A percentile compares a stretch with the other conserved stretches of the same genome.
Evolutionary conservation across 2,888 invertebrate genomes (phyloP).

Genomic region (Onthophagus sagittarius): DNA sequence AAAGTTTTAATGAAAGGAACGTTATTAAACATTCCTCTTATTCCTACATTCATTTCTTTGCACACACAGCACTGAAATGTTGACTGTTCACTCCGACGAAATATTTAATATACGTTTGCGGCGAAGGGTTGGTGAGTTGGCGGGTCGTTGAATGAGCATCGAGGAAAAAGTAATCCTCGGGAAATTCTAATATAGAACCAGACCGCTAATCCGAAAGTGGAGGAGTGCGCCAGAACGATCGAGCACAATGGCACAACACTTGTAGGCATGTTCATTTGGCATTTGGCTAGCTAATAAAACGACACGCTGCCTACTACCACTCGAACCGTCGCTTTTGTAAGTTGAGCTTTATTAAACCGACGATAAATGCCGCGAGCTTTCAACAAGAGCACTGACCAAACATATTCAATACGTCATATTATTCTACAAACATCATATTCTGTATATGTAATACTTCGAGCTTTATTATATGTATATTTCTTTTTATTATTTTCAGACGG

Average conservation of each 20-base stretch:
- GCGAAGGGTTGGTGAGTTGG: not conserved
- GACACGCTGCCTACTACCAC: not conserved
- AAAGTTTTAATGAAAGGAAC: no score
- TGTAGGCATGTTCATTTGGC: constrained; percentile 19
- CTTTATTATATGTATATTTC: not conserved
- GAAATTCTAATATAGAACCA: constrained; percentile 18
- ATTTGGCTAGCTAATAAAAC: not conserved
- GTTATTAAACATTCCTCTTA: not conserved
- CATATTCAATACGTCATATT: not conserved
- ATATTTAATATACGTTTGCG: not conserved
- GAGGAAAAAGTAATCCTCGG: constrained; percentile 9
- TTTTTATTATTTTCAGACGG: constrained; percentile 42
- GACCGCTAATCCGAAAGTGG: constrained; percentile 9
- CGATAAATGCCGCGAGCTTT: constrained; percentile 13
- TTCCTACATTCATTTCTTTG: not conserved
- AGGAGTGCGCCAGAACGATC: not conserved
- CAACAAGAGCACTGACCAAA: not conserved
- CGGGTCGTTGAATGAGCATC: not conserved
- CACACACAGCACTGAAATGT: not conserved
- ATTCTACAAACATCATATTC: not conserved
- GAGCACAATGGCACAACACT: constrained; percentile 10
- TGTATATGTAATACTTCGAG: not conserved
- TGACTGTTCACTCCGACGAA: not conserved
- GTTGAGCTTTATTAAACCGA: constrained; percentile 14
- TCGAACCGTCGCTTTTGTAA: constrained; percentile 18